Percentiles rank a stretch among this genome's conserved stretches.
These are phyloP conservation scores for Oenanthe melanoleuca DNA, from an alignment of 2,113 vertebrate species.

Conservation along the genomic window DNA sequence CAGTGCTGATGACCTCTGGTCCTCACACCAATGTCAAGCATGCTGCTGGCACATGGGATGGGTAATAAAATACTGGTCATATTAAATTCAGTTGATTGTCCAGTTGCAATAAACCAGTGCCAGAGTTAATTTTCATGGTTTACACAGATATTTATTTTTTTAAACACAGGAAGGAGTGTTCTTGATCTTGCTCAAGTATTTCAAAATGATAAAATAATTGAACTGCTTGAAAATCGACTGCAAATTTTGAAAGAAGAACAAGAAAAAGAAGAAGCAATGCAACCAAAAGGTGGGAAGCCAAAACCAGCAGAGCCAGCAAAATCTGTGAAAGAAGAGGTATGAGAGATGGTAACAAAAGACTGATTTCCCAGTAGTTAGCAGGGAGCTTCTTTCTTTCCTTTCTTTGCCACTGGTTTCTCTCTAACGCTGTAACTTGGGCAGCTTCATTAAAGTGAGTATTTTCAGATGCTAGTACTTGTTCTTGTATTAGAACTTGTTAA, in stretches of 20 bases:
- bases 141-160: neutral
- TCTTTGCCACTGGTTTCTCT: neutral
- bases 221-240: conserved; percentile 80
- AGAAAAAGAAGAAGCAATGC: conserved; percentile 69
- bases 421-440: neutral
- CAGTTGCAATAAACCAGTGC: neutral
- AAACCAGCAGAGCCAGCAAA: conserved; percentile 26
- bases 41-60: neutral
- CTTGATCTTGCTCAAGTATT: conserved; percentile 84
- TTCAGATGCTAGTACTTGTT: neutral
- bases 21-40: neutral
- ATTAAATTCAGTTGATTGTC: neutral
- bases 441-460: neutral
- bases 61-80: neutral
- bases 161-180: conserved; percentile 78
- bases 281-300: conserved; percentile 45
- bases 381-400: neutral
- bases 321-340: conserved; percentile 65
- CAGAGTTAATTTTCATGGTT: neutral
- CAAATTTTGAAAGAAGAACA: conserved; percentile 74
- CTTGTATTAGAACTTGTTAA: neutral
- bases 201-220: conserved; percentile 79
- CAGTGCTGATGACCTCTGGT: neutral
- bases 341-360: neutral
- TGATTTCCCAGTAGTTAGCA: neutral